Percentiles rank a stretch among this genome's conserved stretches.
These are phyloP conservation scores for Trichogramma evanescens DNA, from an alignment of 2,888 invertebrate genomes.

Conservation along the genomic window DNA sequence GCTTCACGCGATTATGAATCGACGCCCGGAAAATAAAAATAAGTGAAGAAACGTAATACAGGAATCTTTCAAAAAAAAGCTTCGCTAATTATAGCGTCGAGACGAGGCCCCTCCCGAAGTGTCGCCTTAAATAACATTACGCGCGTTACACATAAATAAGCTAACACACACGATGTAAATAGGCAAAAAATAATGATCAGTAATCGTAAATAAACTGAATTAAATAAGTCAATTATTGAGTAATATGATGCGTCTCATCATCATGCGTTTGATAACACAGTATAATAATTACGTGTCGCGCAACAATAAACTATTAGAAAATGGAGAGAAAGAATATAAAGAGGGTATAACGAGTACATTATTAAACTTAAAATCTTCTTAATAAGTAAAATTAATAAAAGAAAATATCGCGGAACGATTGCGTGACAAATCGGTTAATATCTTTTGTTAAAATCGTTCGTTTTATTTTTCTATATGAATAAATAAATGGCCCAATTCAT, in stretches of 20 bases:
- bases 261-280: too few species aligned
- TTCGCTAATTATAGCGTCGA: conserved; percentile 7
- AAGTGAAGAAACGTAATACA: not conserved
- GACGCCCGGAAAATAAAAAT: conserved; percentile 8
- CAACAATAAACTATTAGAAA: not conserved
- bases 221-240: conserved; percentile 24
- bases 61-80: conserved; percentile 2
- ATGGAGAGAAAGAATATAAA: not conserved
- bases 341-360: not conserved
- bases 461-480: too few species aligned
- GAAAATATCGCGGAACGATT: too few species aligned
- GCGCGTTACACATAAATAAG: conserved; percentile 11
- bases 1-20: conserved; percentile 18
- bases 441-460: too few species aligned
- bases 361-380: too few species aligned
- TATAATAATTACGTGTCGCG: too few species aligned
- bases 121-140: conserved; percentile 22
- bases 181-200: conserved; percentile 8
- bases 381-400: too few species aligned
- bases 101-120: conserved; percentile 17
- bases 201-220: conserved; percentile 21
- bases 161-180: conserved; percentile 13
- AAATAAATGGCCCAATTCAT: too few species aligned
- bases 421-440: too few species aligned
- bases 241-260: conserved; percentile 2